Evolutionary conservation across 2,888 invertebrate genomes (phyloP).

Genomic region (Pterostichus niger): DNA sequence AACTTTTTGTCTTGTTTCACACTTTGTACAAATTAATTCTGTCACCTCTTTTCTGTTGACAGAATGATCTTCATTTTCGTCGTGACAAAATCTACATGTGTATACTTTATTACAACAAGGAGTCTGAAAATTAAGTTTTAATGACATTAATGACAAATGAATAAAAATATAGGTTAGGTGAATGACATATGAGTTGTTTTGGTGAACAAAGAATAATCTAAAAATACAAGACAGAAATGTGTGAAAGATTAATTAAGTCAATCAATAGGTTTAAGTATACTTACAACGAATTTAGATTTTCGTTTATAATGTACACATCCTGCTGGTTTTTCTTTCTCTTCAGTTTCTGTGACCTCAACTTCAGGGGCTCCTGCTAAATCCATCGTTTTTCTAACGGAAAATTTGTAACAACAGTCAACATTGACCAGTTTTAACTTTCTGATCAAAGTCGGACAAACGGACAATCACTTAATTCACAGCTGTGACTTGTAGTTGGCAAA

Average conservation of each 20-base stretch:
- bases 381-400: constrained; percentile 2
- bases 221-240: constrained; percentile 20
- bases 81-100: constrained; percentile 93
- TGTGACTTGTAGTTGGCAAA: constrained; percentile 38
- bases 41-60: constrained; percentile 91
- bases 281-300: constrained; percentile 92
- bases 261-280: constrained; percentile 71
- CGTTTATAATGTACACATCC: constrained; percentile 92
- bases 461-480: constrained; percentile 28
- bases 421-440: constrained; percentile 34
- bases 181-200: constrained; percentile 26
- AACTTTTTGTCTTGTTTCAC: constrained; percentile 89
- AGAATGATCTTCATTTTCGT: constrained; percentile 91
- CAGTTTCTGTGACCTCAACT: constrained; percentile 16
- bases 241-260: constrained; percentile 43
- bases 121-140: constrained; percentile 81
- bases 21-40: constrained; percentile 90
- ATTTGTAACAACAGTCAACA: constrained; percentile 17
- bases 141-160: constrained; percentile 52
- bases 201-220: constrained; percentile 27
- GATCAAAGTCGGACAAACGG: constrained; percentile 12
- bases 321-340: constrained; percentile 75
- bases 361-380: constrained; percentile 12
- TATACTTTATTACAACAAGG: constrained; percentile 94
- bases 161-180: constrained; percentile 35